Conservation (phyloP, 2,888 invertebrate genomes). For the Punctoribates punctum region DNA sequence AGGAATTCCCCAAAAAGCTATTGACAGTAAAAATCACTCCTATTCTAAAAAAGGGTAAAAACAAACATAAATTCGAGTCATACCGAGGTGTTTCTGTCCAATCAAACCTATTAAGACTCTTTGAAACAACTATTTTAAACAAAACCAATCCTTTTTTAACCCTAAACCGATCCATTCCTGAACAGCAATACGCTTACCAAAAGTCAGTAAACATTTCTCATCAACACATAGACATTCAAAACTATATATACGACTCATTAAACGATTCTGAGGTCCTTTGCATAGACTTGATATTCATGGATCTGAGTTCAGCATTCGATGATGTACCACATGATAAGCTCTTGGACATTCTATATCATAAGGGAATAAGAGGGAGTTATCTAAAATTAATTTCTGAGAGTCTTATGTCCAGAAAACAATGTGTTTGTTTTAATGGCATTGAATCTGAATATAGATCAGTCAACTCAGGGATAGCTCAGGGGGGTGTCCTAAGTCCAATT, state of each 20-base stretch:
- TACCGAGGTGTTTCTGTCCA: background rate
- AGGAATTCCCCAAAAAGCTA: background rate
- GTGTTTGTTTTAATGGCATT: background rate
- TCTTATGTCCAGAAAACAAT: background rate
- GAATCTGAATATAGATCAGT: background rate
- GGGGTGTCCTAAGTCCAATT: background rate
- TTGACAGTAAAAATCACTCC: background rate
- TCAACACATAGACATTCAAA: background rate
- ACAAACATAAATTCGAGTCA: background rate
- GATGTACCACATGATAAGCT: too few relatives aligned
- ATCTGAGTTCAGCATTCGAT: too few relatives aligned
- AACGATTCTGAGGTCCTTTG: too few relatives aligned
- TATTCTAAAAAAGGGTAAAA: background rate
- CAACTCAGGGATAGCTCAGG: background rate
- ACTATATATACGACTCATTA: too few relatives aligned
- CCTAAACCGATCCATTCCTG: background rate
- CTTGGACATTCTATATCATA: background rate
- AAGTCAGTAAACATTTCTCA: background rate
- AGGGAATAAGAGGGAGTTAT: background rate
- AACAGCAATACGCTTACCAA: background rate
- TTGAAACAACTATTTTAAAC: background rate
- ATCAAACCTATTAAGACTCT: background rate
- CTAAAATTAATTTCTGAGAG: background rate
- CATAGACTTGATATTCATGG: too few relatives aligned
- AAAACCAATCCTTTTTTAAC: background rate